phyloP scores from a whole-genome alignment of 2,888 invertebrate species.

The Brachynemurus nebulosus region DNA sequence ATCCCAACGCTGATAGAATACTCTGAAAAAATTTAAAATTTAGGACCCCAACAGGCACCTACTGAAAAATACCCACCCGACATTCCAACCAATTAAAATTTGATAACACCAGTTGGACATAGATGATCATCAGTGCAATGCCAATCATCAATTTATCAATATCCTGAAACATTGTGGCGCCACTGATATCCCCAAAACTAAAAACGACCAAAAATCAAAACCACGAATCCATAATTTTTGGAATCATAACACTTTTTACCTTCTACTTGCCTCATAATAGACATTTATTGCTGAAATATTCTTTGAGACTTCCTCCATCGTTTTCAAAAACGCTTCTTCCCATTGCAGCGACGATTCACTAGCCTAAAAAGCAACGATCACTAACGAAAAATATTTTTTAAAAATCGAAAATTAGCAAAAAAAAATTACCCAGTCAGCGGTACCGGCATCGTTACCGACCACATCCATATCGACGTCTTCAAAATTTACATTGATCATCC shows the following conservation, averaged over 20 bases:
- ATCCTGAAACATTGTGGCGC: constrained; percentile 56
- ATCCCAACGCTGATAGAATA: constrained; percentile 50
- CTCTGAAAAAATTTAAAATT: constrained; percentile 32
- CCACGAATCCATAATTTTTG: background rate
- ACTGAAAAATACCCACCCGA: constrained; percentile 34
- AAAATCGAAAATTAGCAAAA: background rate
- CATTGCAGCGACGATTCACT: constrained; percentile 41
- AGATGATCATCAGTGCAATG: constrained; percentile 55
- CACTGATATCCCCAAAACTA: constrained; percentile 64
- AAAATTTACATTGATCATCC: constrained; percentile 54
- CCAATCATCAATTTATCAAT: constrained; percentile 53
- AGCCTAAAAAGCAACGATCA: constrained; percentile 27
- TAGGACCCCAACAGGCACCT: background rate
- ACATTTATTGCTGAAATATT: constrained; percentile 31
- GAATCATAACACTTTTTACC: constrained; percentile 24
- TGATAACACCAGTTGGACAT: constrained; percentile 58
- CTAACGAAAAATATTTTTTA: background rate
- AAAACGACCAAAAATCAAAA: background rate
- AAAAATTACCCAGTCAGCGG: constrained; percentile 53
- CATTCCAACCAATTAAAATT: constrained; percentile 61
- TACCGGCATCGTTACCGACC: constrained; percentile 56
- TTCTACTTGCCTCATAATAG: constrained; percentile 46
- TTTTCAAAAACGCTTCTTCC: constrained; percentile 42
- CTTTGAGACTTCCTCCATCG: constrained; percentile 30
- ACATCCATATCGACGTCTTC: constrained; percentile 47